Evolutionary conservation across 2,113 vertebrate species (phyloP).

Genomic region (Xiphophorus couchianus): DNA sequence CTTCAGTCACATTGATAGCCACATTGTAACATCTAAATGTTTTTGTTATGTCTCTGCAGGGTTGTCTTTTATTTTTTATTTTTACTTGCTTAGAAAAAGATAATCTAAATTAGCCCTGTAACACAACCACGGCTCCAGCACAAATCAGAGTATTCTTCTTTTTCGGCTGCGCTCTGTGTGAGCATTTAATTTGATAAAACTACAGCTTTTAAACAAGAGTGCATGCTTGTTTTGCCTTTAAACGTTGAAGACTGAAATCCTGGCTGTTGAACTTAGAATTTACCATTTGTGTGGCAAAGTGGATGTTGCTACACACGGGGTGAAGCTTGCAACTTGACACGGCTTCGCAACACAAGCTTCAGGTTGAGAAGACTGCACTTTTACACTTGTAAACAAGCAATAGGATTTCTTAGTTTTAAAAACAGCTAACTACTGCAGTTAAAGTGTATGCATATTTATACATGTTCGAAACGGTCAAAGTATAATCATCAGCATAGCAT

Average conservation of each 20-base stretch:
- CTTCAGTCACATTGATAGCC: neutral
- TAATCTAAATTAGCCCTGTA: neutral
- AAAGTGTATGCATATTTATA: too few relatives aligned
- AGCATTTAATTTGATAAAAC: neutral
- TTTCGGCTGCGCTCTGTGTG: neutral
- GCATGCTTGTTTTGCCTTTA: neutral
- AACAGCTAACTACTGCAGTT: too few relatives aligned
- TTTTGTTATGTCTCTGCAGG: neutral
- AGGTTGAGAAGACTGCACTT: too few relatives aligned
- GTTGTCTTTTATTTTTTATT: neutral
- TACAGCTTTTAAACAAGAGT: too few relatives aligned
- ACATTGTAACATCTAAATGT: neutral
- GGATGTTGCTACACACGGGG: too few relatives aligned
- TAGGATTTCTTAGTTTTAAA: too few relatives aligned
- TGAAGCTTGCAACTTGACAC: too few relatives aligned
- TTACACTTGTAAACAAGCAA: too few relatives aligned
- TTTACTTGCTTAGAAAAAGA: neutral
- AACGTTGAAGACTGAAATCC: neutral
- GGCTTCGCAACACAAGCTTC: too few relatives aligned
- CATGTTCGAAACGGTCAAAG: too few relatives aligned
- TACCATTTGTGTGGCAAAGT: neutral
- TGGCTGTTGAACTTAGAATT: neutral
- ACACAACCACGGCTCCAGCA: too few relatives aligned
- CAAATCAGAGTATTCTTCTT: neutral
- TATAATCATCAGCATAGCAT: too few relatives aligned